phyloP scores from a whole-genome alignment of 2,888 invertebrate species.

The Apocheima hispidaria region DNA sequence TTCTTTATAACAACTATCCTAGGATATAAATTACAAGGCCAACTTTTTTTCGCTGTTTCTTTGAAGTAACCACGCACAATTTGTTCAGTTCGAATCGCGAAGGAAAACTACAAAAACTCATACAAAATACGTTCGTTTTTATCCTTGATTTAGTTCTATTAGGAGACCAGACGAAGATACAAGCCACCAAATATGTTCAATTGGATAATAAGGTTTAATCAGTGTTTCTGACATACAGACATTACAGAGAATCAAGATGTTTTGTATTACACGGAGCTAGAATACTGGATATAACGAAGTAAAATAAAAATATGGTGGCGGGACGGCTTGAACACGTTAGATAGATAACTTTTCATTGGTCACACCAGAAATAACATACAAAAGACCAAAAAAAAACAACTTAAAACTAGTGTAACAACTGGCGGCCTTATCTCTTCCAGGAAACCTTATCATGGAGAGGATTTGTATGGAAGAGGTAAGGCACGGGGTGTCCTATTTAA shows the following conservation, averaged over 20 bases:
- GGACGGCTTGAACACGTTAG: no score
- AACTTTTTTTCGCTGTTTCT: neutral
- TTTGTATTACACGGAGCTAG: conserved; percentile 8
- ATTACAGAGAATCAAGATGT: conserved; percentile 33
- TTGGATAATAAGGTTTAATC: conserved; percentile 63
- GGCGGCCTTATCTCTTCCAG: no score
- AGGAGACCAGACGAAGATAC: conserved; percentile 49
- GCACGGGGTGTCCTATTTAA: no score
- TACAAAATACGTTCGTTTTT: conserved; percentile 9
- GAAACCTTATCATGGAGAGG: no score
- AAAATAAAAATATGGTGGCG: no score
- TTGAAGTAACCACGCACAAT: neutral
- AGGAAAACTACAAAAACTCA: neutral
- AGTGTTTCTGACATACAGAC: conserved; percentile 50
- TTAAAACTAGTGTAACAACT: no score
- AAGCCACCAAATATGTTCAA: conserved; percentile 64
- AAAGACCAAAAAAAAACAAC: no score
- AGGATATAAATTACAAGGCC: conserved; percentile 1
- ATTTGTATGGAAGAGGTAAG: no score
- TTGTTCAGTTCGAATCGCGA: neutral
- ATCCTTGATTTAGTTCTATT: conserved; percentile 52
- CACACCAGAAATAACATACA: no score
- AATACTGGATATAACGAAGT: neutral
- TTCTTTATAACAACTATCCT: neutral
- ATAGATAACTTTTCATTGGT: no score